Percentiles rank a stretch among this genome's conserved stretches.
Conservation (phyloP, 2,888 invertebrate genomes). For the Perizoma flavofasciatum region DNA sequence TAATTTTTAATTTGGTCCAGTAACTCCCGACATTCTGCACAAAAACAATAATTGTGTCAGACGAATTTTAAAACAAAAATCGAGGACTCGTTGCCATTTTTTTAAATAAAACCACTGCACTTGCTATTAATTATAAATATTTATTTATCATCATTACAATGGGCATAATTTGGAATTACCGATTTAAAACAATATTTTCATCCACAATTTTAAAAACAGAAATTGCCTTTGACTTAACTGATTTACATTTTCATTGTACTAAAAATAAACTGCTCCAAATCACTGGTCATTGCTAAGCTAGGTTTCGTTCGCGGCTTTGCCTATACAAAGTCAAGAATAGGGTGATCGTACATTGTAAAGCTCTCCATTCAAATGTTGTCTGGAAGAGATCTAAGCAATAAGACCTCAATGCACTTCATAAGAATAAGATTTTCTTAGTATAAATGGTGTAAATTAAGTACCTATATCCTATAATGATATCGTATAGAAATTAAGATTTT, state of each 20-base stretch:
- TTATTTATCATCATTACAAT: constrained; percentile 79
- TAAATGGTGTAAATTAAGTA: too few species aligned
- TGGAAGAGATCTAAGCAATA: too few species aligned
- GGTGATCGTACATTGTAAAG: background rate
- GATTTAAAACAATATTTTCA: constrained; percentile 48
- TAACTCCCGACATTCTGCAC: too few species aligned
- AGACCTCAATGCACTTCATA: too few species aligned
- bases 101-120: constrained; percentile 36
- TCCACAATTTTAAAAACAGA: constrained; percentile 18
- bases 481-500: too few species aligned
- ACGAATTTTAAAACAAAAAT: background rate
- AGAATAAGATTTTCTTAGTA: too few species aligned
- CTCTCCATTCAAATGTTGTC: too few species aligned
- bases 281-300: constrained; percentile 16
- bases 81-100: background rate
- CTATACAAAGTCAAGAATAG: constrained; percentile 5
- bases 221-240: constrained; percentile 31
- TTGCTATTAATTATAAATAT: constrained; percentile 77
- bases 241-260: constrained; percentile 29
- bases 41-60: too few species aligned
- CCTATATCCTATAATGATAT: too few species aligned
- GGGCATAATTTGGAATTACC: constrained; percentile 76
- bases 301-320: constrained; percentile 2
- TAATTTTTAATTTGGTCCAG: too few species aligned
- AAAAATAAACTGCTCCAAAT: constrained; percentile 52